Percentiles rank a stretch among this genome's conserved stretches.
phyloP scores from a whole-genome alignment of 2,113 vertebrate genomes.

The Chaetodon trifascialis region DNA sequence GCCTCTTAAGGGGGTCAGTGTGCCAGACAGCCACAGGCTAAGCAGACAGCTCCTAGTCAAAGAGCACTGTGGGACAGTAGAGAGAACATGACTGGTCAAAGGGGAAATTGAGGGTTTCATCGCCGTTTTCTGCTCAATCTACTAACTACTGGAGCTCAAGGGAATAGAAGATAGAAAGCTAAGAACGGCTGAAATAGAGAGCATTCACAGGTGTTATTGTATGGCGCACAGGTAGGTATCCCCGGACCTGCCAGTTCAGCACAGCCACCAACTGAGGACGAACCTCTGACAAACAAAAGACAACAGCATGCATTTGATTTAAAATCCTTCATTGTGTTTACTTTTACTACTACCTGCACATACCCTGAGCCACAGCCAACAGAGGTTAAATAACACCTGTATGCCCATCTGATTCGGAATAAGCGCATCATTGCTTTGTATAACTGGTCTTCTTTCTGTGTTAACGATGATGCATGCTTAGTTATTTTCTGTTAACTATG shows the following conservation, averaged over 20 bases:
- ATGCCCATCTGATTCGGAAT: not conserved
- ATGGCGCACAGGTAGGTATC: not conserved
- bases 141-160: constrained; percentile 26
- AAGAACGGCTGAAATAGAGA: not conserved
- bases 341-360: not conserved
- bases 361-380: not conserved
- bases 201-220: not conserved
- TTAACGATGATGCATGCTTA: not conserved
- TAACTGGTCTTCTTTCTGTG: not conserved
- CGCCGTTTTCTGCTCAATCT: constrained; percentile 71
- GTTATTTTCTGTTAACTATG: not conserved
- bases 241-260: not conserved
- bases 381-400: not conserved
- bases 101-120: constrained; percentile 54
- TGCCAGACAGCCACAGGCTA: constrained; percentile 73
- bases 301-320: not conserved
- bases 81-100: constrained; percentile 51
- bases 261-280: not conserved
- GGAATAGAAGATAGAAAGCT: not conserved
- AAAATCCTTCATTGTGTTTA: not conserved
- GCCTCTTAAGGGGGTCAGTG: constrained; percentile 74
- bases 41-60: constrained; percentile 69
- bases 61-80: constrained; percentile 64
- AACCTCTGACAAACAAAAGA: not conserved
- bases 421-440: not conserved